These are phyloP conservation scores for Onychomys arenicola DNA, from an alignment of 2,797 vertebrate genomes.

Conservation along the genomic window DNA sequence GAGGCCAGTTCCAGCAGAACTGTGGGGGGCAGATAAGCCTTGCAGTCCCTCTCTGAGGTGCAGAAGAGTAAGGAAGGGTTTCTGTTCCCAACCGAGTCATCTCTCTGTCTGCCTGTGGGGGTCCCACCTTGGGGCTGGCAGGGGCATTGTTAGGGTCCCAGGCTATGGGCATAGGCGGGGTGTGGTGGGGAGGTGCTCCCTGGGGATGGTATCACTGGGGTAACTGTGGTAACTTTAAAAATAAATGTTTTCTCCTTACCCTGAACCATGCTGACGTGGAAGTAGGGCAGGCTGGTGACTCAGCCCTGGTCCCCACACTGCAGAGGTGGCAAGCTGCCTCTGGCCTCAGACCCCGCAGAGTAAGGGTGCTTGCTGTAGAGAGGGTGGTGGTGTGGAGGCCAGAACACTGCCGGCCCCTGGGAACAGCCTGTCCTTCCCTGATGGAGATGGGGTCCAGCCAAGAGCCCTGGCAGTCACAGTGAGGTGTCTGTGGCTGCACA, in stretches of 20 bases:
- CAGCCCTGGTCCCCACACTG: slow-evolving; percentile 54
- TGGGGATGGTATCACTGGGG: background rate
- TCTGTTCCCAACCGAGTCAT: background rate
- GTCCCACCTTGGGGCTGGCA: background rate
- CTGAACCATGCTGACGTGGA: slow-evolving; percentile 61
- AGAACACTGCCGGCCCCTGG: background rate
- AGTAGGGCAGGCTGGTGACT: slow-evolving; percentile 70
- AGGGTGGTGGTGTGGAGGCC: fast-evolving
- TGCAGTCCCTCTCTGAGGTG: background rate
- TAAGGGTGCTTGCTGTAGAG: background rate
- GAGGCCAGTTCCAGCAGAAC: background rate
- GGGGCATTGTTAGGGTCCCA: background rate
- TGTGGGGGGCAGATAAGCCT: background rate
- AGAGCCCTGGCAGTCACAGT: background rate
- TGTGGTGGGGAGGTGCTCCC: background rate
- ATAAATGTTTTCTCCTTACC: slow-evolving; percentile 42
- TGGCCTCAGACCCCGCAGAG: background rate
- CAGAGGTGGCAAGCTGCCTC: background rate
- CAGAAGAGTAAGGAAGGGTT: background rate
- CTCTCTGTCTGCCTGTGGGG: background rate
- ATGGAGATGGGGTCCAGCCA: background rate
- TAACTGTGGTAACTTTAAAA: slow-evolving; percentile 50
- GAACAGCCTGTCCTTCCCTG: slow-evolving; percentile 24
- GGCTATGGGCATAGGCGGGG: background rate
- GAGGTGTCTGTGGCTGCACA: background rate